phyloP scores from a whole-genome alignment of 2,113 vertebrate species.

The Oophaga pumilio region DNA sequence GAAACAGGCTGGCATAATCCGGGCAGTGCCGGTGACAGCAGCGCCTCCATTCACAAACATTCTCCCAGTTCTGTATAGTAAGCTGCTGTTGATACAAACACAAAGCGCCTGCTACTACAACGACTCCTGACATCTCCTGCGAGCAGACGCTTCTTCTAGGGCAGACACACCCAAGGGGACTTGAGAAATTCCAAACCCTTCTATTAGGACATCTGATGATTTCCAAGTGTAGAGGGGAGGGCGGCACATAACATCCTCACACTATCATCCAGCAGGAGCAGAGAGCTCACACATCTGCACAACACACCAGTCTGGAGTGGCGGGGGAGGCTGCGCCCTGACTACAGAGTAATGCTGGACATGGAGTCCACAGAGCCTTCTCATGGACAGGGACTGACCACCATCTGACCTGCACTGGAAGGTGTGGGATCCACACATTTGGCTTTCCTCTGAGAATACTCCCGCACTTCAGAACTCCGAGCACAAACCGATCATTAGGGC shows the following conservation, averaged over 20 bases:
- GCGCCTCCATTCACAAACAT: background rate
- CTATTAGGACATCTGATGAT: slow-evolving; percentile 35
- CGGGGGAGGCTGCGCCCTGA: too few relatives aligned
- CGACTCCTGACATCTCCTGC: too few relatives aligned
- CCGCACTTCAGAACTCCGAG: too few relatives aligned
- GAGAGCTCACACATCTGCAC: background rate
- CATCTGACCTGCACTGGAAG: too few relatives aligned
- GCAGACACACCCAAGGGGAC: slow-evolving; percentile 34
- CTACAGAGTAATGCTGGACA: too few relatives aligned
- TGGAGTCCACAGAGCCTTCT: too few relatives aligned
- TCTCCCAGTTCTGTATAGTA: background rate
- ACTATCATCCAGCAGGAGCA: background rate
- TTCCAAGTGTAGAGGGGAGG: slow-evolving; percentile 19
- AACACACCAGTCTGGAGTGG: too few relatives aligned
- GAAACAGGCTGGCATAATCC: background rate
- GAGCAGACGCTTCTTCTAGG: background rate
- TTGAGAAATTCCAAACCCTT: slow-evolving; percentile 42
- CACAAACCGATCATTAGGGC: too few relatives aligned
- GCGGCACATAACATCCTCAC: background rate
- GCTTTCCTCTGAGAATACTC: too few relatives aligned
- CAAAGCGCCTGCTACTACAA: background rate
- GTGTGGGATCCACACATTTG: too few relatives aligned
- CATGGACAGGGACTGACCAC: too few relatives aligned
- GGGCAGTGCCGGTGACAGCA: background rate
- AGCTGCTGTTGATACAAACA: background rate